Evolutionary conservation across 2,113 vertebrate genomes (phyloP).

Genomic region (Rhagologus leucostigma): DNA sequence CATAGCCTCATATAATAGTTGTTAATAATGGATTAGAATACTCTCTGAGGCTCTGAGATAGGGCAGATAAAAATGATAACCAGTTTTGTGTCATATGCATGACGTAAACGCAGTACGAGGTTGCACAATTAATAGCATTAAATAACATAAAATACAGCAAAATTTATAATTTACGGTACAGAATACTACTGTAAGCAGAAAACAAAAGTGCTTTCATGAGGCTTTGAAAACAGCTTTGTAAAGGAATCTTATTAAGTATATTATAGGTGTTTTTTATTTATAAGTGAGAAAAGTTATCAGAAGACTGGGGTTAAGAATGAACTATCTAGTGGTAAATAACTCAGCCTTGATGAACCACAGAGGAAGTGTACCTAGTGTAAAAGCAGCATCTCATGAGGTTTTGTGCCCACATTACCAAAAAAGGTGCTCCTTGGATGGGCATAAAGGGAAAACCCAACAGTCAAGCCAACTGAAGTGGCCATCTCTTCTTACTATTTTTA

Average conservation of each 20-base stretch:
- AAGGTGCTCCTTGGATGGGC: constrained; percentile 59
- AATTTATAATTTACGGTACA: neutral
- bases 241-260: neutral
- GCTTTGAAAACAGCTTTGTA: neutral
- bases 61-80: neutral
- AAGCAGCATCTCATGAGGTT: neutral
- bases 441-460: constrained; percentile 50
- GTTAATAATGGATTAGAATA: neutral
- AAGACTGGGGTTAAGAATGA: constrained; percentile 37
- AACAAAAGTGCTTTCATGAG: neutral
- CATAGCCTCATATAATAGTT: neutral
- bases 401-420: constrained; percentile 52
- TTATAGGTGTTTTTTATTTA: neutral
- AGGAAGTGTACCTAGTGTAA: constrained; percentile 65
- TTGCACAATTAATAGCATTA: neutral
- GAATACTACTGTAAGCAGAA: neutral
- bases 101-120: neutral
- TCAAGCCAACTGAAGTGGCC: constrained; percentile 65
- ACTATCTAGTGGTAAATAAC: constrained; percentile 40
- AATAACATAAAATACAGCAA: neutral
- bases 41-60: neutral
- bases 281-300: neutral
- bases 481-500: constrained; percentile 67
- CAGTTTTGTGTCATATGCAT: neutral
- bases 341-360: constrained; percentile 49